phyloP scores from a whole-genome alignment of 2,888 invertebrate genomes.

The Clivina fossor region DNA sequence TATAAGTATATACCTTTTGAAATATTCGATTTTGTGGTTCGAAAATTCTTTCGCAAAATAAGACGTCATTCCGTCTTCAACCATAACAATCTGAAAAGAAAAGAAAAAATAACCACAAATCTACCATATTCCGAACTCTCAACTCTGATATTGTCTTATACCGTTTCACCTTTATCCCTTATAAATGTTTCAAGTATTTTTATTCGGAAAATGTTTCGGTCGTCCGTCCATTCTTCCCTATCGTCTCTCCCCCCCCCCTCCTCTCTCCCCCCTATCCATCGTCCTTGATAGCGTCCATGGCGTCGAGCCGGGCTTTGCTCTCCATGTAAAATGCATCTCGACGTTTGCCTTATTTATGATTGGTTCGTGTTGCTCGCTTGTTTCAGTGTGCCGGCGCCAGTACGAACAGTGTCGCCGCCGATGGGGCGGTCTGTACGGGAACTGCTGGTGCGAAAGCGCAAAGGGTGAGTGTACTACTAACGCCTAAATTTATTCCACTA shows the following conservation, averaged over 20 bases:
- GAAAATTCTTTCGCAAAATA: no score
- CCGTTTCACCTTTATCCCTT: no score
- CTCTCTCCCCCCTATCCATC: background rate
- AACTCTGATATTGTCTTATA: no score
- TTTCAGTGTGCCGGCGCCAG: conserved; percentile 24
- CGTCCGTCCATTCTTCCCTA: background rate
- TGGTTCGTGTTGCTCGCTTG: conserved; percentile 14
- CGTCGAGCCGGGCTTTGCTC: no score
- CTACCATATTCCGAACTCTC: no score
- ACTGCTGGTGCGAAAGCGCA: conserved; percentile 4
- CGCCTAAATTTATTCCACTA: background rate
- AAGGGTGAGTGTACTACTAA: conserved; percentile 11
- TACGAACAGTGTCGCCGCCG: conserved; percentile 28
- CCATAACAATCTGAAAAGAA: no score
- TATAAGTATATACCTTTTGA: no score
- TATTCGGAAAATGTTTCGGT: background rate
- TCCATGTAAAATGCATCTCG: background rate
- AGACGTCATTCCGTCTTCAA: no score
- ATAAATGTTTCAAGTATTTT: background rate
- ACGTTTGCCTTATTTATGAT: conserved; percentile 12
- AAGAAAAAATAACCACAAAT: no score
- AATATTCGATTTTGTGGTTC: no score
- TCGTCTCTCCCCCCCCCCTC: background rate
- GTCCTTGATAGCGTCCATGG: no score
- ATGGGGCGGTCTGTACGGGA: conserved; percentile 22